phyloP scores from a whole-genome alignment of 1,140 invertebrate genomes.

The Octopus sinensis region DNA sequence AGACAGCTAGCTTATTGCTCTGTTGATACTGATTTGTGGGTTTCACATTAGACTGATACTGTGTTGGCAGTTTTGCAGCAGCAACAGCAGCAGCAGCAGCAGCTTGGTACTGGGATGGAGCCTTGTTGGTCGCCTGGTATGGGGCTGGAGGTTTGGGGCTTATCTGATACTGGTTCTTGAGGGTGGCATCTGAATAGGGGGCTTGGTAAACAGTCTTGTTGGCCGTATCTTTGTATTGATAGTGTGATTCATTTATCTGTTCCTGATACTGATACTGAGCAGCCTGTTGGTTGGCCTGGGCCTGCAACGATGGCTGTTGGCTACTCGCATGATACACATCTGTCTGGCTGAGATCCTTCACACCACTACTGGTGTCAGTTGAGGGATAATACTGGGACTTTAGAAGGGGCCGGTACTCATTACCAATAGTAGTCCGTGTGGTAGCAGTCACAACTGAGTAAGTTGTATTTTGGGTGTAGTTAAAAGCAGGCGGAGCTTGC shows the following conservation, averaged over 20 bases:
- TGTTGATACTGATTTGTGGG: background rate
- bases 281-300: background rate
- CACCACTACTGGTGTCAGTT: background rate
- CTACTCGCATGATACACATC: background rate
- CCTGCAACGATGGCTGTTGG: background rate
- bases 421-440: background rate
- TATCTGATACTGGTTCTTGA: background rate
- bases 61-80: background rate
- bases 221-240: background rate
- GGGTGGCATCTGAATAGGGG: background rate
- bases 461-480: background rate
- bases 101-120: background rate
- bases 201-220: background rate
- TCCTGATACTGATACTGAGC: slow-evolving; percentile 3
- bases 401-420: background rate
- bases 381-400: background rate
- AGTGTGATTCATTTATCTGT: background rate
- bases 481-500: background rate
- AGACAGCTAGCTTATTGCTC: background rate
- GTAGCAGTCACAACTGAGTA: background rate
- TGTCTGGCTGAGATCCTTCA: background rate
- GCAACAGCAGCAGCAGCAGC: background rate
- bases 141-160: background rate
- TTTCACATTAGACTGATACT: background rate
- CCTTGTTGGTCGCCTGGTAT: background rate